A percentile compares a stretch with the other conserved stretches of the same genome.
phyloP scores from a whole-genome alignment of 2,113 vertebrate genomes.

The Lasiurus cinereus region DNA sequence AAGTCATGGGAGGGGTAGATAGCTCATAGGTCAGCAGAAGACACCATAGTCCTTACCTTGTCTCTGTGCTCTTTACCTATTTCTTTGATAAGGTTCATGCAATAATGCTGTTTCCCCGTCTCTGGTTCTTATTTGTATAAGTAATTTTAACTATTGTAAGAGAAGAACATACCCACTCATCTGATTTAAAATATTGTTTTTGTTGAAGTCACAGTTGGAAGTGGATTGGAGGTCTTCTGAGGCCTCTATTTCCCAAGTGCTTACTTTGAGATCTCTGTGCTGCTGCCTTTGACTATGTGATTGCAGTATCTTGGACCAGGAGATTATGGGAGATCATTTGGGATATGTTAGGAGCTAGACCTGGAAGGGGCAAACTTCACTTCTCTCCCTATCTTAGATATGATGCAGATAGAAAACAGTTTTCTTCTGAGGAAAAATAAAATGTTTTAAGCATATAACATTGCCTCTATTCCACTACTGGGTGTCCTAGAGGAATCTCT shows the following conservation, averaged over 20 bases:
- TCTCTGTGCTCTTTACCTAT: not conserved
- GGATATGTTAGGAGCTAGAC: not conserved
- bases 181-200: not conserved
- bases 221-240: not conserved
- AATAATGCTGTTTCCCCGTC: not conserved
- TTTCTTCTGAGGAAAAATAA: not conserved
- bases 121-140: not conserved
- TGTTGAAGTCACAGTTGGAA: not conserved
- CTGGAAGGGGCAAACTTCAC: not conserved
- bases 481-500: not conserved
- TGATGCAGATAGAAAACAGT: not conserved
- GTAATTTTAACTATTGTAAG: not conserved
- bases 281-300: not conserved
- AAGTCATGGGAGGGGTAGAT: not conserved
- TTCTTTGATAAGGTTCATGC: not conserved
- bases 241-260: not conserved
- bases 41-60: rapidly evolving
- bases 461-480: not conserved
- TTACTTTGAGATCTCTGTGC: not conserved
- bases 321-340: not conserved
- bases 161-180: not conserved
- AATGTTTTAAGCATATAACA: not conserved
- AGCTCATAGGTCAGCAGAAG: not conserved
- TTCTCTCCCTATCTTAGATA: not conserved
- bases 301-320: not conserved